Conservation (phyloP, 64 coral and sea anemone genomes). For the Platygyra sinensis region DNA sequence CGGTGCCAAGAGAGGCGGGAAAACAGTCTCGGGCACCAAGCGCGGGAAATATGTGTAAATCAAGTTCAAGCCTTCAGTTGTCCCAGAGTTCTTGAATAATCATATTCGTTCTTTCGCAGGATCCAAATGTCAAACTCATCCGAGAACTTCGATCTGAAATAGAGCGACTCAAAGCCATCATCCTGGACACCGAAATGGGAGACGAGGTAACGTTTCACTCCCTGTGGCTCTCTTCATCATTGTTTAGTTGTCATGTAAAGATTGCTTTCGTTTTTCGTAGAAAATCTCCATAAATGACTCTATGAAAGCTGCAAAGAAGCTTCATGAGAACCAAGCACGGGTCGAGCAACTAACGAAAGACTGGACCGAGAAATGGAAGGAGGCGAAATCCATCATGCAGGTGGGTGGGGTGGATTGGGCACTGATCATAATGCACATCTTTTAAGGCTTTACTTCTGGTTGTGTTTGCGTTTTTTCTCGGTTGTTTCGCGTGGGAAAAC, state of each 20-base stretch:
- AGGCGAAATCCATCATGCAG: slow-evolving; percentile 89
- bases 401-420: slow-evolving; percentile 6
- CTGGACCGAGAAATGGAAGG: slow-evolving; percentile 97
- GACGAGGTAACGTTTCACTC: background rate
- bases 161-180: slow-evolving; percentile 75
- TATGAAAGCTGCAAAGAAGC: slow-evolving; percentile 66
- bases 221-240: background rate
- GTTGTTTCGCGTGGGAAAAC: no score
- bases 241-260: background rate
- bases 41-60: background rate
- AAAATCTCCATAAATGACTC: slow-evolving; percentile 33
- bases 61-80: background rate
- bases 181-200: slow-evolving; percentile 53
- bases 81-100: background rate
- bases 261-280: background rate
- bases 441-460: no score
- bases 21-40: background rate
- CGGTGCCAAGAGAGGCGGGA: background rate
- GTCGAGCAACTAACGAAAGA: slow-evolving; percentile 90
- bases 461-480: no score
- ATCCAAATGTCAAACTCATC: slow-evolving; percentile 97
- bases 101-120: slow-evolving; percentile 41
- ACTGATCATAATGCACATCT: no score
- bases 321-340: slow-evolving; percentile 80
- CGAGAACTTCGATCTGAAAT: slow-evolving; percentile 92